phyloP scores from a whole-genome alignment of 1,140 invertebrate species.

The Calosoma granatense region DNA sequence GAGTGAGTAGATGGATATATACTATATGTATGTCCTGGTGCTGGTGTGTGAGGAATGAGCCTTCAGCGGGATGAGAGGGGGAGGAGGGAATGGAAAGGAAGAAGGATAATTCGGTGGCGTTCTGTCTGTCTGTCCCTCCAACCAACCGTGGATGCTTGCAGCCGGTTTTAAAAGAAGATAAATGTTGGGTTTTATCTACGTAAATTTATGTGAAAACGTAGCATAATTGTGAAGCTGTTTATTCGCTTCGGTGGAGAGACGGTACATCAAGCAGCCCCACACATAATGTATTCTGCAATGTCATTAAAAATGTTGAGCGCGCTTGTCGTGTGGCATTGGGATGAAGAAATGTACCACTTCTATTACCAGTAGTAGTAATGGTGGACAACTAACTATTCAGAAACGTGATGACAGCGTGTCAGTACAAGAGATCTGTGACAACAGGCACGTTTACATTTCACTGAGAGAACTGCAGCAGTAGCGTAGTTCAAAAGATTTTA shows the following conservation, averaged over 20 bases:
- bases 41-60: not conserved
- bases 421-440: no score
- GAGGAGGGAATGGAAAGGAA: not conserved
- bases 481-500: no score
- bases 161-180: conserved; percentile 23
- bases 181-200: conserved; percentile 23
- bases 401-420: no score
- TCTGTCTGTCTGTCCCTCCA: conserved; percentile 12
- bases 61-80: not conserved
- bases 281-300: conserved; percentile 5
- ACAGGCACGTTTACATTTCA: no score
- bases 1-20: conserved; percentile 8
- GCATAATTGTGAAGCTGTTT: conserved; percentile 18
- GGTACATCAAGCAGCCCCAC: not conserved
- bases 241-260: not conserved
- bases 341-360: not conserved
- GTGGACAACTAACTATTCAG: not conserved
- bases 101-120: not conserved
- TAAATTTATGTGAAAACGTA: conserved; percentile 20
- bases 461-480: no score
- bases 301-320: conserved; percentile 5
- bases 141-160: conserved; percentile 13
- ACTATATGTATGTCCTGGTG: not conserved
- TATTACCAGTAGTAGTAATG: not conserved
- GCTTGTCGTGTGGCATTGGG: not conserved